A percentile compares a stretch with the other conserved stretches of the same genome.
Conservation (phyloP, 1,140 invertebrate genomes). For the Steinernema feltiae region DNA sequence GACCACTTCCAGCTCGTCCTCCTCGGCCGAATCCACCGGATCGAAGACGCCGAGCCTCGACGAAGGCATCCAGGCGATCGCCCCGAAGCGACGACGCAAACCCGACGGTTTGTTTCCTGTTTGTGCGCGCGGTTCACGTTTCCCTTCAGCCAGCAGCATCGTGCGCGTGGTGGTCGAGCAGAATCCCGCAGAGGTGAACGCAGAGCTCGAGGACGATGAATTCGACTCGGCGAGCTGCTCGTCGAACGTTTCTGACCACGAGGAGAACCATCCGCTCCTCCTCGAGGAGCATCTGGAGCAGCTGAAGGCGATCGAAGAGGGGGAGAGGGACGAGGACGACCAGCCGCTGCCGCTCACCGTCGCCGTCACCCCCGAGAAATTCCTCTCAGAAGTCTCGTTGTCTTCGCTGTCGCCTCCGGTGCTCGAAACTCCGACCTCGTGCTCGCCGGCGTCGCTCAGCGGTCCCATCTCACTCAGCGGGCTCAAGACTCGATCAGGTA, state of each 20-base stretch:
- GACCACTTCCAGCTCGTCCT: neutral
- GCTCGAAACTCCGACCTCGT: conserved; percentile 17
- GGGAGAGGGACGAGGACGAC: neutral
- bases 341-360: conserved; percentile 3
- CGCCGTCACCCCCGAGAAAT: neutral
- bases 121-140: neutral
- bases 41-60: neutral
- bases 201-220: neutral
- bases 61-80: conserved; percentile 22
- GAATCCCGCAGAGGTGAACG: neutral
- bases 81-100: conserved; percentile 27
- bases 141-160: conserved; percentile 25
- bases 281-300: no score
- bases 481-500: conserved; percentile 25
- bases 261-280: neutral
- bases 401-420: conserved; percentile 26
- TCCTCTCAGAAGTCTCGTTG: neutral
- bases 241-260: neutral
- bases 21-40: conserved; percentile 3
- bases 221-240: neutral
- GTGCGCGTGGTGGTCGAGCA: conserved; percentile 19
- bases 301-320: conserved; percentile 4
- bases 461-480: conserved; percentile 24
- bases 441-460: conserved; percentile 17
- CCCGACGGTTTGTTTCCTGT: conserved; percentile 20